Conservation (phyloP, 2,888 invertebrate species). For the Lasius fuliginosus region DNA sequence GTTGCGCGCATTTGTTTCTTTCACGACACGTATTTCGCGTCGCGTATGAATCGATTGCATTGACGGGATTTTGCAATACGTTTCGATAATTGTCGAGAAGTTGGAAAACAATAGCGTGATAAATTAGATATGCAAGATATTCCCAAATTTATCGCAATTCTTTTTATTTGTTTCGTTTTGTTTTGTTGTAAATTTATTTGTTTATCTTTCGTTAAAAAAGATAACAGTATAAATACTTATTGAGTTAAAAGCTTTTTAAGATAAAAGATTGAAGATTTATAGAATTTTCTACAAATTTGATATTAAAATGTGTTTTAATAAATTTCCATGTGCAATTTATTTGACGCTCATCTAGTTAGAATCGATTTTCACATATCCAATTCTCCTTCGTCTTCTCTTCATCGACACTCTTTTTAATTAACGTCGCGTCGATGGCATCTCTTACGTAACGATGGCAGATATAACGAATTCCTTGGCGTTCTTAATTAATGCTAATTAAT, state of each 20-base stretch:
- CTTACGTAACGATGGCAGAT: constrained; percentile 42
- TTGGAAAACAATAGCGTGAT: not conserved
- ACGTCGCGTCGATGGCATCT: constrained; percentile 13
- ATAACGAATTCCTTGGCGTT: constrained; percentile 36
- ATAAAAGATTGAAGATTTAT: not conserved
- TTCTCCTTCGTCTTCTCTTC: constrained; percentile 38
- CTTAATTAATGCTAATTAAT: constrained; percentile 61
- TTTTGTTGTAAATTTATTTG: not conserved
- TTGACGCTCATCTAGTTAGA: not conserved
- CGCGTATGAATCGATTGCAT: constrained; percentile 2
- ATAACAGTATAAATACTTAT: not conserved
- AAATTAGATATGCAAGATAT: not conserved
- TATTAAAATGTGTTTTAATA: constrained; percentile 12
- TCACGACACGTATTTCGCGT: constrained; percentile 26
- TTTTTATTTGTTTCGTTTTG: not conserved
- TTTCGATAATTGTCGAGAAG: constrained; percentile 9
- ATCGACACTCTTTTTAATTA: constrained; percentile 49
- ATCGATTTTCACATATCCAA: constrained; percentile 44
- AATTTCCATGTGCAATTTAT: constrained; percentile 20
- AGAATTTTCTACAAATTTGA: not conserved
- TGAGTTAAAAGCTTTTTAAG: not conserved
- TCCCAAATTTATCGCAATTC: not conserved
- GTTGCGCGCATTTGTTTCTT: constrained; percentile 33
- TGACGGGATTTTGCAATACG: not conserved
- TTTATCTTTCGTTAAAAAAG: not conserved